These are phyloP conservation scores for Sebastes minor DNA, from an alignment of 2,797 vertebrate species.

Conservation along the genomic window DNA sequence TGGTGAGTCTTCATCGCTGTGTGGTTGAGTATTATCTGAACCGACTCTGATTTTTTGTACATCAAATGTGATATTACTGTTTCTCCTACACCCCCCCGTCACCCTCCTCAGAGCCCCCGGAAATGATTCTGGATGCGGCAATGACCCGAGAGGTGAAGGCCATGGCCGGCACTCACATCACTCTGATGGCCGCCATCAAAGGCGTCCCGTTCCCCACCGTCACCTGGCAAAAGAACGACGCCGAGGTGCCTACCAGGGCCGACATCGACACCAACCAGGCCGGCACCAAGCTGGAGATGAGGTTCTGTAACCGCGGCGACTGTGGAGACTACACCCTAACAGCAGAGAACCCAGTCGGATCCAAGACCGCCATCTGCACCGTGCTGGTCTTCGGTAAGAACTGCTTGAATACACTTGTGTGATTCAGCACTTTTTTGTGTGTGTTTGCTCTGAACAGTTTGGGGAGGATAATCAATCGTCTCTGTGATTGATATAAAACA, in stretches of 20 bases:
- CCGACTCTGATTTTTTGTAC: neutral
- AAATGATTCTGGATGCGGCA: constrained; percentile 92
- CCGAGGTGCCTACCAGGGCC: constrained; percentile 91
- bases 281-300: constrained; percentile 94
- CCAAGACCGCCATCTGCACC: constrained; percentile 94
- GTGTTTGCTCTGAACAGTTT: neutral
- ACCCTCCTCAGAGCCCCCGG: constrained; percentile 88
- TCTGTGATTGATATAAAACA: neutral
- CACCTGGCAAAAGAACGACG: constrained; percentile 94
- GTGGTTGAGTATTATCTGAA: neutral
- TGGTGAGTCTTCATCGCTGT: constrained; percentile 79
- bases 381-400: constrained; percentile 91
- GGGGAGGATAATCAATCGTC: neutral
- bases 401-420: neutral
- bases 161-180: constrained; percentile 91
- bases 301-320: constrained; percentile 91
- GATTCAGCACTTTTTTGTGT: neutral
- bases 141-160: constrained; percentile 95
- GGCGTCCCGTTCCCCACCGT: constrained; percentile 95
- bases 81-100: neutral
- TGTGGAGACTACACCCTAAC: constrained; percentile 94
- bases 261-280: constrained; percentile 90
- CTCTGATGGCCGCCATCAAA: constrained; percentile 92
- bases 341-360: constrained; percentile 93
- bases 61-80: neutral